Evolutionary conservation across 2,888 invertebrate species (phyloP).

Genomic region (Copidosoma aretas): DNA sequence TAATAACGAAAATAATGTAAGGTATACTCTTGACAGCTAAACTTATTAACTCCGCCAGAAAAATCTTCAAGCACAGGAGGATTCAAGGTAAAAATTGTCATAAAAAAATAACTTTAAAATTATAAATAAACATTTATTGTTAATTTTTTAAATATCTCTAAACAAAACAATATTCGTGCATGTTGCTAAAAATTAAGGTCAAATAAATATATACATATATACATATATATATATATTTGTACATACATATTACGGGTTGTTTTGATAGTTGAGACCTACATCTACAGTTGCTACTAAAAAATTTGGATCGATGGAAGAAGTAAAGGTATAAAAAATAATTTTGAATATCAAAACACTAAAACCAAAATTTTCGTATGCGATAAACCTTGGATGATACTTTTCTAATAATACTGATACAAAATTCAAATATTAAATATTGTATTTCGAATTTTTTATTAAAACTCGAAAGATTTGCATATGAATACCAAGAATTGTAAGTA

Average conservation of each 20-base stretch:
- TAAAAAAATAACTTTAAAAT: too few species aligned
- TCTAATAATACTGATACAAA: neutral
- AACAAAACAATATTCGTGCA: too few species aligned
- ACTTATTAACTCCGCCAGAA: neutral
- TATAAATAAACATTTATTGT: too few species aligned
- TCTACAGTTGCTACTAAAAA: neutral
- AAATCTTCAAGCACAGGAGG: neutral
- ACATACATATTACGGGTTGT: too few species aligned
- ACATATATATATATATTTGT: too few species aligned
- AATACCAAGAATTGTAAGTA: neutral
- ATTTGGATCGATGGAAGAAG: neutral
- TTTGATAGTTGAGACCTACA: neutral
- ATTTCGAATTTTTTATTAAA: neutral
- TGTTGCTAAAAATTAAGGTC: too few species aligned
- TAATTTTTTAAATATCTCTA: too few species aligned
- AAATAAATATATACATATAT: too few species aligned
- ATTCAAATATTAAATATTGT: neutral
- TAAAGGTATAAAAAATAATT: neutral
- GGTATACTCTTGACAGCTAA: neutral
- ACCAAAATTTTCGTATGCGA: neutral
- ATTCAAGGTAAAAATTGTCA: neutral
- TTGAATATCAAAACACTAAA: neutral
- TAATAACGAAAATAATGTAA: neutral
- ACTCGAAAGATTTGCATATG: neutral
- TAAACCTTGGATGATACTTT: too few species aligned